A percentile compares a stretch with the other conserved stretches of the same genome.
Conservation (phyloP, 2,113 vertebrate species). For the Indri indri region DNA sequence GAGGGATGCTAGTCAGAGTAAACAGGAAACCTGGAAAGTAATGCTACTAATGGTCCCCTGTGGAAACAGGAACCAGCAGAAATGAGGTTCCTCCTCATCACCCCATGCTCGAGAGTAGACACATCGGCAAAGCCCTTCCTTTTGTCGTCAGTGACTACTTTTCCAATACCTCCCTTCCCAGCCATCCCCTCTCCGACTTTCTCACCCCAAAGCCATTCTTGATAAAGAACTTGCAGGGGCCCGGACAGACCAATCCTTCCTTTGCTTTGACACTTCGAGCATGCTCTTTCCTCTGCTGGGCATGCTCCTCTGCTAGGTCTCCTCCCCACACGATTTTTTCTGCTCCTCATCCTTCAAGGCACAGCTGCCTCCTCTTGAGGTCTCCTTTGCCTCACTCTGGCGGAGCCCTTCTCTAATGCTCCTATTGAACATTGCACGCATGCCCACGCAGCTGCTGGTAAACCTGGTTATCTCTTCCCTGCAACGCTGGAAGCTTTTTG, state of each 20-base stretch:
- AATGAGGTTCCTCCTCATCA: neutral
- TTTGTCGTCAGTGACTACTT: neutral
- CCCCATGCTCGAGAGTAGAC: no score
- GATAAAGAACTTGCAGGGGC: neutral
- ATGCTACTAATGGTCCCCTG: no score
- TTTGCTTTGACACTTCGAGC: neutral
- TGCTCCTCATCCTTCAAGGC: neutral
- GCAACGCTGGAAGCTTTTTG: neutral
- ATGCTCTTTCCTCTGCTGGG: neutral
- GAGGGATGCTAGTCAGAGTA: neutral
- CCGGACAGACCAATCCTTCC: neutral
- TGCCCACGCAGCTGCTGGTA: rapidly evolving
- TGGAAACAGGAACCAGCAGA: neutral
- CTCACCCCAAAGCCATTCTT: neutral
- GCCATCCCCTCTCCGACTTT: neutral
- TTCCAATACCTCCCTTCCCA: neutral
- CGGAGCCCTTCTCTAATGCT: neutral
- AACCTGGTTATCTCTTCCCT: neutral
- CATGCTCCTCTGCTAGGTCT: neutral
- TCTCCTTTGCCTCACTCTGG: neutral
- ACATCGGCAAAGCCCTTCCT: neutral
- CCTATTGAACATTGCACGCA: rapidly evolving
- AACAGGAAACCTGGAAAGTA: neutral
- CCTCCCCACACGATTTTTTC: neutral
- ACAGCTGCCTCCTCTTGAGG: neutral